phyloP scores from a whole-genome alignment of 1,140 invertebrate genomes.

The Bombyx mori region ASM3026992v2 NC_085133.1:8084501-8085000 shows the following conservation, averaged over 20 bases:
- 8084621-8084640: conserved; percentile 29
- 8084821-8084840: no score
- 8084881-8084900: no score
- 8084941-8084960: no score
- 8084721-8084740: conserved; percentile 22
- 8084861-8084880: no score
- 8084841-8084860: no score
- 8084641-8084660: conserved; percentile 43
- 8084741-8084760: neutral
- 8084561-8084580: conserved; percentile 22
- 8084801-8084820: no score
- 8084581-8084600: conserved; percentile 35
- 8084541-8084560: neutral
- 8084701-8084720: conserved; percentile 17
- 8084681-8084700: conserved; percentile 32
- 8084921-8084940: no score
- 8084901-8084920: no score
- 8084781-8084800: no score
- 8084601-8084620: conserved; percentile 47
- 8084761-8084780: no score
- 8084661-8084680: conserved; percentile 48
- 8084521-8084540: neutral
- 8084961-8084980: no score
- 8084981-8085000: no score
- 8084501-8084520: neutral